Base-by-base conservation (phyloP, 2,888 invertebrate genomes). In the Chrysomela aeneicollis region DNA sequence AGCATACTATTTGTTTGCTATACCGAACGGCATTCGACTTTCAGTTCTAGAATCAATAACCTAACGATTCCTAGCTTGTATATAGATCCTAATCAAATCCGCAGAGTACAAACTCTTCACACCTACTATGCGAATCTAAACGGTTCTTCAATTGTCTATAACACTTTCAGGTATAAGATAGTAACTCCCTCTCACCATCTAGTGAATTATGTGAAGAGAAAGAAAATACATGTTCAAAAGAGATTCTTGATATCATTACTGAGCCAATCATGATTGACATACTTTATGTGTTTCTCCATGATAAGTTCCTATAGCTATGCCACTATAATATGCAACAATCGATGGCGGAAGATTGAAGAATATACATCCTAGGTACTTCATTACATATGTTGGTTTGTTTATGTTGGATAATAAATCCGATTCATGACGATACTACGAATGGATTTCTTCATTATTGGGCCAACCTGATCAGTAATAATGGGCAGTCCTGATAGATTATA, bases 361-460 rank as follows among this genome's bases (percentile, higher is more conserved):
- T 57, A 61, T 57, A 35, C 12, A 35, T 26, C 3, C 26, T 26
- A 6, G 35, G n/a, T 57, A 53, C 61, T 58, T 65, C 61, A 65
- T 65, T 61, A 61, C 26, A 58, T 57, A 52, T 61, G 58, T n/a
- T n/a, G n/a, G n/a, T n/a, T n/a, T n/a, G n/a, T n/a, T n/a, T 53
- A 61, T 65, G 64, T 57, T 58, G 58, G 61, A 61, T 65, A 54
- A 65, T 65, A 61, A 65, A 61, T 54, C 22, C 59, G 22, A 30
- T 65, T 61, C 59, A 65, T 58, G 65, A 65, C 65, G 54, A 59
- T 61, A 49, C 22, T 37, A 55, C 61, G 58, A n/a, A n/a, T 65
- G 52, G 59, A 65, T 61, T 65, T 65, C 65, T 65, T 65, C 65
- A 65, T 61, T 65, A 61, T 61, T 58, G 49, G 53, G 65, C 32